A percentile compares a stretch with the other conserved stretches of the same genome.
Evolutionary conservation across 2,888 invertebrate species (phyloP).

Genomic region (Merodon equestris): DNA sequence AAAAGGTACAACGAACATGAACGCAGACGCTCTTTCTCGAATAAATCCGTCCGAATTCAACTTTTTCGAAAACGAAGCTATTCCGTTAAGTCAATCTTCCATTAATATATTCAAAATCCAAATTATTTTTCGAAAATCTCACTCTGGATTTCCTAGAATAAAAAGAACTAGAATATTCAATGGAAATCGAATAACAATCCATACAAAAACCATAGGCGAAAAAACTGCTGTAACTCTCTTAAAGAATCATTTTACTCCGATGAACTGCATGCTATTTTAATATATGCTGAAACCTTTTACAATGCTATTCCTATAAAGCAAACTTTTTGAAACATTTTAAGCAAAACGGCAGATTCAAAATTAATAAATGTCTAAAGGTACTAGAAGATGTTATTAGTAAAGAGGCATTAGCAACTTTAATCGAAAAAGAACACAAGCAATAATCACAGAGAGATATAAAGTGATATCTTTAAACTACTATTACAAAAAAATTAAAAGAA

Average conservation of each 20-base stretch:
- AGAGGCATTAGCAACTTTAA: conserved; percentile 28
- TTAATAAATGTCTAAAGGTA: conserved; percentile 1
- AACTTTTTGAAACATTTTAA: conserved; percentile 5
- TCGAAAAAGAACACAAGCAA: conserved; percentile 50
- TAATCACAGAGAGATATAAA: conserved; percentile 56
- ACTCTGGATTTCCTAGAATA: conserved; percentile 52
- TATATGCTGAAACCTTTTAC: conserved; percentile 29
- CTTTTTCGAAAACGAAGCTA: neutral
- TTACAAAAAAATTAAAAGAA: conserved; percentile 57
- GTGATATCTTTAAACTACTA: conserved; percentile 42
- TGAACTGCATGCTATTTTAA: conserved; percentile 29
- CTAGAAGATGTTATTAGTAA: conserved; percentile 40
- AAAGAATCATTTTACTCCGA: conserved; percentile 43
- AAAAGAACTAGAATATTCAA: conserved; percentile 18
- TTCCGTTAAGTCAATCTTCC: conserved; percentile 6
- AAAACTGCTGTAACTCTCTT: conserved; percentile 29
- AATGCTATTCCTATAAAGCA: neutral
- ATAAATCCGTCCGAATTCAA: conserved; percentile 8
- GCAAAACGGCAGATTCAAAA: conserved; percentile 16
- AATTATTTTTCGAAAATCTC: conserved; percentile 9
- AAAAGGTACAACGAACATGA: conserved; percentile 55
- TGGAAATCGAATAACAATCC: conserved; percentile 22
- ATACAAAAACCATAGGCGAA: conserved; percentile 22
- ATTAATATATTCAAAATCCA: conserved; percentile 29
- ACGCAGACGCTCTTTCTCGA: conserved; percentile 47